Conservation (phyloP, 2,113 vertebrate genomes). For the Plotosus lineatus region DNA sequence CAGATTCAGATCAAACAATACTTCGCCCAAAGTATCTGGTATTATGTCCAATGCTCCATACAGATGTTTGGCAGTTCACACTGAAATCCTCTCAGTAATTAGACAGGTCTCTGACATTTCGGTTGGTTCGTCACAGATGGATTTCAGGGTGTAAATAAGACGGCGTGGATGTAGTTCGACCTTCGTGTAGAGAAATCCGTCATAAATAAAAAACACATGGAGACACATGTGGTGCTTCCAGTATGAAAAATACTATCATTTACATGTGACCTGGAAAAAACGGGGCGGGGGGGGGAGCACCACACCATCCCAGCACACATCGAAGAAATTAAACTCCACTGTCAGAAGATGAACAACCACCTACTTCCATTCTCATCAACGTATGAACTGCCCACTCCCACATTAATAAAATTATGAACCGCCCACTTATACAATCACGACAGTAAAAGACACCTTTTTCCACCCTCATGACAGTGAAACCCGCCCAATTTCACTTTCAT, state of each 20-base stretch:
- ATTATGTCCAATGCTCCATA: not conserved
- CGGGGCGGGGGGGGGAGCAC: not conserved
- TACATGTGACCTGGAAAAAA: not conserved
- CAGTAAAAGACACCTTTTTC: not conserved
- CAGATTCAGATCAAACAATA: not conserved
- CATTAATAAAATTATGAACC: not conserved
- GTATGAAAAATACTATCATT: too few species aligned
- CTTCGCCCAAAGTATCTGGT: not conserved
- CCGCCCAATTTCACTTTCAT: not conserved
- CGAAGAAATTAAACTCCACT: not conserved
- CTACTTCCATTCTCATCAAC: not conserved
- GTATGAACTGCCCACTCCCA: too few species aligned
- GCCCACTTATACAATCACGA: not conserved
- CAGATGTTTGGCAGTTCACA: not conserved
- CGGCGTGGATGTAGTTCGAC: not conserved
- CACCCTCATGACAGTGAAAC: not conserved
- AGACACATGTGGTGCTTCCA: too few species aligned
- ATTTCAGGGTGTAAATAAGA: slow-evolving; percentile 19
- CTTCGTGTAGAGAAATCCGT: slow-evolving; percentile 11
- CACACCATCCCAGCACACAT: not conserved
- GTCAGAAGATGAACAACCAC: not conserved
- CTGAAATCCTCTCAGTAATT: not conserved
- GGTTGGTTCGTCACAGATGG: not conserved
- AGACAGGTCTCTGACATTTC: not conserved
- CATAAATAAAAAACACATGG: not conserved